Base-by-base conservation (phyloP, 1,140 invertebrate genomes). In the Batillaria attramentaria region DNA sequence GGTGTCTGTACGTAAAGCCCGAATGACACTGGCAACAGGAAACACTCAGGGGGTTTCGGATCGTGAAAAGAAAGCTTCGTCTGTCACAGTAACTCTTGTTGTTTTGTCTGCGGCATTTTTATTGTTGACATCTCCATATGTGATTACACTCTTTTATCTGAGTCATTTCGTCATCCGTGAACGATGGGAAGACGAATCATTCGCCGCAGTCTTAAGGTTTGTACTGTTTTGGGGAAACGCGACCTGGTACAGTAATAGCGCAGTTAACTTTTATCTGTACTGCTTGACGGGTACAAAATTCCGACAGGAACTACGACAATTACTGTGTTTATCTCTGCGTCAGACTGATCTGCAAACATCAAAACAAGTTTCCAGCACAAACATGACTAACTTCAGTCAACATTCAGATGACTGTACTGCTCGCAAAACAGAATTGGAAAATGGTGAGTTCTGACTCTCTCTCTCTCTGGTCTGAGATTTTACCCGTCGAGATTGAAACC, bases 31-130 rank as follows among this genome's bases (percentile, higher is more conserved):
- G 43, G 8, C 43, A 24, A 28, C 43, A 2, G 33, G 42, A 50
- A 28, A 31, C 0, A n/a, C 2, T 5, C 2, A 54, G 1, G 16
- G 10, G 31, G 31, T 35, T 28, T 35, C 28, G 4, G 13, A 41
- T 0, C 43, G 62, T 0, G n/a, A 41, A 46, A 60, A 76, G 35
- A 79, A 79, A 18, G 57, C 62, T 8, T 79, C 77, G 18, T 78
- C 75, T 18, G 50, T 83, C 8, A 83, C 83, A 5, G 10, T 81
- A 3, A 76, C 84, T 46, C 35, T 85, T 28, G 41, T 85, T 5
- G 60, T 66, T 20, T 79, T 85, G 20, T 81, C 83, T n/a, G 46
- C 78, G n/a, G 79, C 80, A 0, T 85, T 85, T 35, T 41, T 83
- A 6, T 5, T 84, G 13, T 78, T 79, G 6, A 80, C 79, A 5